Percentiles rank a stretch among this genome's conserved stretches.
These are phyloP conservation scores for Drosophila neonasuta DNA, from an alignment of 2,888 invertebrate genomes.

Conservation along the genomic window DNA sequence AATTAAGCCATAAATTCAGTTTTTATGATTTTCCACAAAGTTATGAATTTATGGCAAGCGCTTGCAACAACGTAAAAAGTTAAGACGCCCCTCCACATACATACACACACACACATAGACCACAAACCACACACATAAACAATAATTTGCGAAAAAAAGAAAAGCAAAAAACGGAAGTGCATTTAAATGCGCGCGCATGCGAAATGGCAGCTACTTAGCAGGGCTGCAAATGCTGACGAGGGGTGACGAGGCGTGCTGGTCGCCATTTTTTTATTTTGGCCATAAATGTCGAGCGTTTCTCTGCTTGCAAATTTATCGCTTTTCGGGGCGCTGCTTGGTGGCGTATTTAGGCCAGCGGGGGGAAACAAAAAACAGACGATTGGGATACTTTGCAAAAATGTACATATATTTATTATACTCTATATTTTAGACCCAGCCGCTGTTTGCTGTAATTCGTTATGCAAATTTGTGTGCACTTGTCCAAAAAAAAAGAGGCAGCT, in stretches of 20 bases:
- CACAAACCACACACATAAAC: constrained; percentile 35
- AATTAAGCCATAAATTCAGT: constrained; percentile 80
- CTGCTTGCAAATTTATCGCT: constrained; percentile 76
- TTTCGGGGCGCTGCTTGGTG: constrained; percentile 32
- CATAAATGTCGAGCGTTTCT: constrained; percentile 60
- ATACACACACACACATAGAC: constrained; percentile 35
- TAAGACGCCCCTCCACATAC: constrained; percentile 44
- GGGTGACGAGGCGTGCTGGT: neutral
- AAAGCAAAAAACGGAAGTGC: constrained; percentile 67
- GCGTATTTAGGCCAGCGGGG: constrained; percentile 10
- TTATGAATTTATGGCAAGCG: constrained; percentile 75
- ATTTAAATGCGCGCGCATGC: constrained; percentile 79
- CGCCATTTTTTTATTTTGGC: constrained; percentile 22
- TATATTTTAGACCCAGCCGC: constrained; percentile 46
- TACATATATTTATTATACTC: constrained; percentile 72
- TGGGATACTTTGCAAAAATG: constrained; percentile 44
- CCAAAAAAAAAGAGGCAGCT: constrained; percentile 39
- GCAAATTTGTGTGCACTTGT: constrained; percentile 59
- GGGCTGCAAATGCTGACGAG: neutral
- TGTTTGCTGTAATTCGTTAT: constrained; percentile 55
- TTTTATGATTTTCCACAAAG: constrained; percentile 79
- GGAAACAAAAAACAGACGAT: neutral
- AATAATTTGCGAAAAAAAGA: constrained; percentile 51
- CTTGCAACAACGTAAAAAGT: constrained; percentile 53
- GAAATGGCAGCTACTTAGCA: constrained; percentile 57